phyloP scores from a whole-genome alignment of 2,797 vertebrate species.

The Tauraco hartlaubi region DNA sequence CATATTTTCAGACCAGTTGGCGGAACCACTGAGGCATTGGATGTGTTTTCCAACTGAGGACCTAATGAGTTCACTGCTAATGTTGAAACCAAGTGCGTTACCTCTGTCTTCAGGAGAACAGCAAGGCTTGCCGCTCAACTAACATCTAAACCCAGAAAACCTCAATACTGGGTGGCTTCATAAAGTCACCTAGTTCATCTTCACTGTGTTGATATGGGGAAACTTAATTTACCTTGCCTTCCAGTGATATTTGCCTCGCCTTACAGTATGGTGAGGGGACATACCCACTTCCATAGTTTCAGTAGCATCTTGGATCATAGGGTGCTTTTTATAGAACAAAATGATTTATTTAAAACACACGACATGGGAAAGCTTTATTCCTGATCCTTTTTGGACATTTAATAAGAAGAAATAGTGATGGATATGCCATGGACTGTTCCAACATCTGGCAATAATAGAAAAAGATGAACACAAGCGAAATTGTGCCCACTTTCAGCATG shows the following conservation, averaged over 20 bases:
- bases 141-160: not conserved
- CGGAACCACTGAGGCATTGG: fast-evolving
- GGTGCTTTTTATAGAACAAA: not conserved
- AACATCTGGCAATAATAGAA: not conserved
- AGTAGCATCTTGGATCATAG: not conserved
- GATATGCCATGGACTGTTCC: not conserved
- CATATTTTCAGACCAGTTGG: not conserved
- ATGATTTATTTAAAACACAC: not conserved
- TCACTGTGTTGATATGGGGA: not conserved
- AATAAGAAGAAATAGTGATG: not conserved
- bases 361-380: not conserved
- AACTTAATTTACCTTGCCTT: not conserved
- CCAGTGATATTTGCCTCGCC: no score
- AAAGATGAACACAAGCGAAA: not conserved
- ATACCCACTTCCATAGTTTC: not conserved
- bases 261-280: not conserved
- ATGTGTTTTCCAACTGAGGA: not conserved
- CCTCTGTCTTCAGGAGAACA: not conserved
- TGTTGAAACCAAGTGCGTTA: not conserved
- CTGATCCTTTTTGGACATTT: not conserved
- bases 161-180: not conserved
- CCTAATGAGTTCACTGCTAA: not conserved
- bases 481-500: not conserved
- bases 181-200: not conserved
- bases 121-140: not conserved